These are phyloP conservation scores for Sinocyclocheilus rhinocerous DNA, from an alignment of 2,113 vertebrate species.

Conservation along the genomic window DNA sequence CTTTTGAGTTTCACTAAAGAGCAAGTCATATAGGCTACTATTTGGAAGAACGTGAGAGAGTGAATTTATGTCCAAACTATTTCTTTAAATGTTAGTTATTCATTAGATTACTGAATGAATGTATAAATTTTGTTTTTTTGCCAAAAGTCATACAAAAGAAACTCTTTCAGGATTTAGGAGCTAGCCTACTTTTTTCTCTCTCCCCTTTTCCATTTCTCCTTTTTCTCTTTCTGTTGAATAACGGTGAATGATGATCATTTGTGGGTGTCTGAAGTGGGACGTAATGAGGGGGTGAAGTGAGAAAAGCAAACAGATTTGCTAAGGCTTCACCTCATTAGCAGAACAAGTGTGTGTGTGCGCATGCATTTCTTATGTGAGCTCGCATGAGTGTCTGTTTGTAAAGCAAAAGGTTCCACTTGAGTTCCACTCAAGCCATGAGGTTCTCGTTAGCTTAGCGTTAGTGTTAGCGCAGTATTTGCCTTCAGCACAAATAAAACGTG, in stretches of 20 bases:
- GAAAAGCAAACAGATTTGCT: constrained; percentile 68
- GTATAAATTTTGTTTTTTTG: not conserved
- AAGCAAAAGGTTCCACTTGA: constrained; percentile 34
- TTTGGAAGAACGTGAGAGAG: not conserved
- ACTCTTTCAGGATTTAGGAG: not conserved
- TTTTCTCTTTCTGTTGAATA: constrained; percentile 15
- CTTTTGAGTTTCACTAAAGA: not conserved
- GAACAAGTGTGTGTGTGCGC: constrained; percentile 12
- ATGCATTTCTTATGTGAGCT: constrained; percentile 34
- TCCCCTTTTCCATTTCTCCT: not conserved
- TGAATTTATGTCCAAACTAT: not conserved
- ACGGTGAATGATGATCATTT: constrained; percentile 58
- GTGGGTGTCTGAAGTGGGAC: constrained; percentile 57
- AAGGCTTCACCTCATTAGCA: constrained; percentile 65
- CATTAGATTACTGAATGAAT: not conserved
- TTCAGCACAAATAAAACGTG: not conserved
- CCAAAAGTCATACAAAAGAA: too few relatives aligned
- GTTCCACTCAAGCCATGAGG: constrained; percentile 23
- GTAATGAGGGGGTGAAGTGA: constrained; percentile 64
- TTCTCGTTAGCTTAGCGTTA: constrained; percentile 31
- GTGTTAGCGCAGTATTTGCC: not conserved
- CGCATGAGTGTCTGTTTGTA: constrained; percentile 51
- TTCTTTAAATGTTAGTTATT: not conserved
- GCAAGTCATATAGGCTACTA: not conserved
- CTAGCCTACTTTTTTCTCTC: not conserved